phyloP scores from a whole-genome alignment of 2,797 vertebrate species.

The Lepus townsendii region DNA sequence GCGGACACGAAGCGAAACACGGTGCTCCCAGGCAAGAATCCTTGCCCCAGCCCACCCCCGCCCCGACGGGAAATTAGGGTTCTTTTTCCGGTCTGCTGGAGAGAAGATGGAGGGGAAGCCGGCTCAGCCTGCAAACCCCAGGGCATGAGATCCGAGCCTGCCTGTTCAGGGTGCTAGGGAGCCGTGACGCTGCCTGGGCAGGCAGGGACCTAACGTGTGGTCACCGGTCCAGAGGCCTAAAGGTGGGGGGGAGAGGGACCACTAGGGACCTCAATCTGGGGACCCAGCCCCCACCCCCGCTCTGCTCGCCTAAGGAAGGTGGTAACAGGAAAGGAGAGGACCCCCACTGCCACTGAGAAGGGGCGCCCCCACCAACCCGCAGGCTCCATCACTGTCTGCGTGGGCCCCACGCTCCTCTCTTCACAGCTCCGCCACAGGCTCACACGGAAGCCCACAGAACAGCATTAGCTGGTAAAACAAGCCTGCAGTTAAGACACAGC shows the following conservation, averaged over 20 bases:
- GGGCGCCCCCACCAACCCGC: conserved; percentile 42
- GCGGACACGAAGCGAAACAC: background rate
- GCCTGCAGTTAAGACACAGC: conserved; percentile 88
- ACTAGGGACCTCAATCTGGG: background rate
- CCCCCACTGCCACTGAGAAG: background rate
- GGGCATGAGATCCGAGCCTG: background rate
- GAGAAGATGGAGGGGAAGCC: conserved; percentile 48
- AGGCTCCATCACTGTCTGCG: conserved; percentile 72
- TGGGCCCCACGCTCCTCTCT: conserved; percentile 78
- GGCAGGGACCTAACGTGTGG: fast-evolving
- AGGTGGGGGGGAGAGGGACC: background rate
- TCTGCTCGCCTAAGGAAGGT: background rate
- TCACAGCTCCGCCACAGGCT: conserved; percentile 83
- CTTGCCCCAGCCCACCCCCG: conserved; percentile 33
- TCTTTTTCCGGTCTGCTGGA: conserved; percentile 72
- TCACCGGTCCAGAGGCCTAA: background rate
- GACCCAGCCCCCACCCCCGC: background rate
- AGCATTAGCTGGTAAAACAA: conserved; percentile 87
- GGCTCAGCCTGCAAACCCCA: background rate
- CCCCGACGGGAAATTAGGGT: conserved; percentile 61
- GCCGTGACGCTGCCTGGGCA: fast-evolving
- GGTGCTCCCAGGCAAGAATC: conserved; percentile 37
- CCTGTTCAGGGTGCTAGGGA: fast-evolving
- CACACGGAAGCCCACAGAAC: conserved; percentile 83
- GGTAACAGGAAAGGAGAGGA: background rate